Evolutionary conservation across 1,140 invertebrate genomes (phyloP), one percentile per base, ranked within the genome.

Genomic region (Leptinotarsa texana): DNA sequence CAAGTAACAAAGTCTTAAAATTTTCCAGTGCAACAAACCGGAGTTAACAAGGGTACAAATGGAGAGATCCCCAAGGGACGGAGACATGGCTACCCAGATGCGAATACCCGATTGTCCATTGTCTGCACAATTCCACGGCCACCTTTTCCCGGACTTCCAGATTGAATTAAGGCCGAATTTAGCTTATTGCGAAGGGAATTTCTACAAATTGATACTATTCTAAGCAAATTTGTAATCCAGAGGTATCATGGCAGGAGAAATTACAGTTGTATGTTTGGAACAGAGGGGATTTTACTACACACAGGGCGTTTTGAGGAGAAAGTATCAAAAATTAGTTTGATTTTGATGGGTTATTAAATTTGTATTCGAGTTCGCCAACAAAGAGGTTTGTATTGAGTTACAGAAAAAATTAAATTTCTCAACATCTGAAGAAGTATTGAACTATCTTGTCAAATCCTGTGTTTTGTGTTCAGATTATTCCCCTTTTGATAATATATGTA

Each of bases 21-120:
- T 79, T 78, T 78, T 77, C 79, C 79, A 75, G 79, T 75, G 73
- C 75, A 78, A 76, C 76, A 78, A 78, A 80, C 76, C 79, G 79
- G 75, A 75, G 75, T 78, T 78, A 80, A 78, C 77, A 78, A 80
- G 77, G 75, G 75, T 63, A 71, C 79, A 78, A 80, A 78, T 80
- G 76, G 65, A 71, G 74, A 76, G 68, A 75, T 63, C 22, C 74
- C 77, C 65, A 47, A 72, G 68, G 62, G 75, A 76, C 57, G 63
- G 51, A 51, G 74, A 72, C 69, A 77, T 49, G 65, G 63, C 70
- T 69, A 74, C 74, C 70, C 78, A 79, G 78, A 78, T 79, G 78
- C 76, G 78, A 79, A 66, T 76, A 63, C 70, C 62, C 78, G 76
- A 79, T 79, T 79, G 76, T 78, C 78, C 74, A 77, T 79, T 79